Base-by-base conservation (phyloP, 2,113 vertebrate genomes). In the Stictonetta naevosa region DNA sequence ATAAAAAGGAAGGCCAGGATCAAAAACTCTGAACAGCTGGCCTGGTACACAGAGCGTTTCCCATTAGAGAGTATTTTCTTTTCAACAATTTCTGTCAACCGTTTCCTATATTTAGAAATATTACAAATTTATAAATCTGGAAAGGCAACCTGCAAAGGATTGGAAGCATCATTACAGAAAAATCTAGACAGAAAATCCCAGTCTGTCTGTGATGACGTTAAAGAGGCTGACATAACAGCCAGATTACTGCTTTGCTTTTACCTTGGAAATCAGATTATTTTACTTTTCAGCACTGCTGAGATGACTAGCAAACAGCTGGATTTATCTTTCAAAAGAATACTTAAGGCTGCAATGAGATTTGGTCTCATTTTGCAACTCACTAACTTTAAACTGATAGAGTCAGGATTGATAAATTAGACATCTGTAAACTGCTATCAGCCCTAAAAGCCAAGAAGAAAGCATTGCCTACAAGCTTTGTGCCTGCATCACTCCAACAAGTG, bases 201-300 rank as follows among this genome's bases (percentile, higher is more conserved):
- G 2, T 10, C 33, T 40, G 2, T 10, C 33, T 40, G 9, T 0
- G 3, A 33, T 3, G 56, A 33, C 0, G 1, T 63, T 40, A 34
- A 28, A 68, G 60, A 78, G 14, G 34, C 26, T 33, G 28, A 34
- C 4, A 0, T 7, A 38, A 38, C 23, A 40, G 44, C 6, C 68
- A 22, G 28, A 28, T 22, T 23, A 33, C 15, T 36, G 53, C 53
- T 67, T 17, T 55, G 56, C 62, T 40, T 25, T n/a, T 38, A 9
- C 55, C 55, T 33, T 33, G 23, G 58, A 60, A 71, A 33, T 15
- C 48, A 36, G n/a, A 26, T 33, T n/a, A 26, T 29, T 11, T 38
- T 23, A 7, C 28, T 18, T 6, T 9, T 28, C 36, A n/a, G 19
- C 6, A 48, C 50, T 64, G 55, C 38, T 44, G 78, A 64, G 56